Evolutionary conservation across 2,888 invertebrate genomes (phyloP), one percentile per base, ranked within the genome.

Genomic region (Julus scandinavius): DNA sequence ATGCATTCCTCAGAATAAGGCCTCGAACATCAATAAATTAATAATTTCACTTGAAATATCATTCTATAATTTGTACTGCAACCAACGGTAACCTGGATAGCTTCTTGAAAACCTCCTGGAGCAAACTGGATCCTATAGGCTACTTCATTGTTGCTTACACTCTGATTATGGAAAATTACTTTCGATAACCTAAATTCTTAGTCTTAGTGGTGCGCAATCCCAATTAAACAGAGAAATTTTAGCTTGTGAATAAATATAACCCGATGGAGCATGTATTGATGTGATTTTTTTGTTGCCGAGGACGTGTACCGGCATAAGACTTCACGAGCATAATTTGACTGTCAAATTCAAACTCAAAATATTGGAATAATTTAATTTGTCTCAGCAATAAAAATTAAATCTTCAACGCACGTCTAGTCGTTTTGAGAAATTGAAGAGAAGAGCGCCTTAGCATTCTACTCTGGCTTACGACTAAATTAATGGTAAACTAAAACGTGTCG

Each of bases 1-100:
- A 54, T 54, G 54, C 54, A 54, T 54, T 54, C 54, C 54, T 54
- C 54, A 54, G 54, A 54, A 54, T 54, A 54, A 54, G 54, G 54
- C 54, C 54, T 54, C 54, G 9, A 9, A 54, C 54, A 54, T 54
- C 54, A 54, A 54, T 54, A 54, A 54, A 54, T 54, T 54, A 54
- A 54, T 15, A 54, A 54, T 54, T 54, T 6, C 54, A 54, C 54
- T 54, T 54, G 54, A 54, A 54, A 54, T 54, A 54, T 54, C 54
- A 54, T 54, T 54, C 49, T 49, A 13, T 54, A n/a, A n/a, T 54
- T 54, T 54, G 54, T 54, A 54, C 54, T 54, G 54, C 54, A 54
- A 54, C 54, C 54, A 54, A 54, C 9, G 54, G 54, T 9, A 54
- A 54, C 54, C 54, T 54, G 15, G 54, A 54, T 13, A 54, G 54